Conservation (phyloP, 2,888 invertebrate genomes). For the Melangyna quadrimaculata region DNA sequence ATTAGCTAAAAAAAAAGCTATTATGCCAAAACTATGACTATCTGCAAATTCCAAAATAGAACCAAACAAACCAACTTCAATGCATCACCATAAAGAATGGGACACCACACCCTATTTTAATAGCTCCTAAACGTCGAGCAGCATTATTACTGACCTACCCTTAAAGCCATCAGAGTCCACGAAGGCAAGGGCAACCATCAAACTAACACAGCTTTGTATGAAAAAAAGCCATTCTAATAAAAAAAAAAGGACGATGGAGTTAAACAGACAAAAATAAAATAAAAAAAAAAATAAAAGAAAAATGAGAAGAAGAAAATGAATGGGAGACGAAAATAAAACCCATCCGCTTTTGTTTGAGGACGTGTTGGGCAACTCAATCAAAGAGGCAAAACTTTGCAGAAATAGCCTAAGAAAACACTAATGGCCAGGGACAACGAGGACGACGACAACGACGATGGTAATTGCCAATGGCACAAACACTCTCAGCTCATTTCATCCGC, state of each 20-base stretch:
- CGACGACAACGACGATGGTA: slow-evolving; percentile 35
- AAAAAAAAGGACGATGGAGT: not conserved
- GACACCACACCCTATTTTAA: slow-evolving; percentile 17
- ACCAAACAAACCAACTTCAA: not conserved
- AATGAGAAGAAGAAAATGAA: not conserved
- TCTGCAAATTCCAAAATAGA: not conserved
- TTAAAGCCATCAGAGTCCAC: not conserved
- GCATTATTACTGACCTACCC: slow-evolving; percentile 60
- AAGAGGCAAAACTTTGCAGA: slow-evolving; percentile 27
- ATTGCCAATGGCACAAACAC: slow-evolving; percentile 67
- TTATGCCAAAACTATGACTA: slow-evolving; percentile 18
- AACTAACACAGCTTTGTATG: slow-evolving; percentile 39
- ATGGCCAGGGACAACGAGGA: slow-evolving; percentile 38
- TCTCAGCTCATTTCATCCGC: slow-evolving; percentile 60
- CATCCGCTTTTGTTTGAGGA: slow-evolving; percentile 9
- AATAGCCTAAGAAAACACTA: slow-evolving; percentile 40
- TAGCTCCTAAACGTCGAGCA: slow-evolving; percentile 11
- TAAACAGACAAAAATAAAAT: too few species aligned
- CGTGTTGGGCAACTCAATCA: slow-evolving; percentile 51
- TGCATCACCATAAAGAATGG: not conserved
- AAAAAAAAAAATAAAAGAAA: not conserved
- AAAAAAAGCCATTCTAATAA: slow-evolving; percentile 50
- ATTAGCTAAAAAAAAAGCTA: not conserved
- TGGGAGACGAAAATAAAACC: not conserved
- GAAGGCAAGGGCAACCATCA: not conserved